Conservation (phyloP, 2,113 vertebrate genomes). For the Tragelaphus scriptus region DNA sequence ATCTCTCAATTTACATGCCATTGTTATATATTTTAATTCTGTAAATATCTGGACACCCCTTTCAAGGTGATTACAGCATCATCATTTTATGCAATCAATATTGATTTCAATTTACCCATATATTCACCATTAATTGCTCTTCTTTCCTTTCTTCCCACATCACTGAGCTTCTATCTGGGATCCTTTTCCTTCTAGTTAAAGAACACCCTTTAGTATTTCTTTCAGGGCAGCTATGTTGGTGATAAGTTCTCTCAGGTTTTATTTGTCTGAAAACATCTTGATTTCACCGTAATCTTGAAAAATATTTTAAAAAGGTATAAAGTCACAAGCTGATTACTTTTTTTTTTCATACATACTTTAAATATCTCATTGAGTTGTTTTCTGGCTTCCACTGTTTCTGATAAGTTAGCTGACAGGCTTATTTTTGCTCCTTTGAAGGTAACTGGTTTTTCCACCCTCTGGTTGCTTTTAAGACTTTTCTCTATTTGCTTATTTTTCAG, state of each 20-base stretch:
- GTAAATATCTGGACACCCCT: not conserved
- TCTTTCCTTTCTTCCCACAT: not conserved
- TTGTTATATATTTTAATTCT: not conserved
- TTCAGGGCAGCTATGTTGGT: not conserved
- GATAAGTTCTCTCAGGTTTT: not conserved
- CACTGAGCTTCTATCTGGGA: not conserved
- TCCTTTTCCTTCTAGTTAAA: not conserved
- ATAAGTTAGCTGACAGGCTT: not conserved
- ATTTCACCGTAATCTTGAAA: conserved; percentile 12
- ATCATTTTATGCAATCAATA: not conserved
- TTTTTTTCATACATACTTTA: not conserved
- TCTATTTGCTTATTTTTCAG: not conserved
- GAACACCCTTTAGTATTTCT: not conserved
- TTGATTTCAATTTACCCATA: not conserved
- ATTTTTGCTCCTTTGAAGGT: not conserved
- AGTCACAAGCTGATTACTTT: not conserved
- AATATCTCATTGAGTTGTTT: not conserved
- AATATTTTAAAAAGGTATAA: not conserved
- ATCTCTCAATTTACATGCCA: not conserved
- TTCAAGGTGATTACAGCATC: not conserved
- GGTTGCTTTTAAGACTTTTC: not conserved
- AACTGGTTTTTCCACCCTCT: not conserved
- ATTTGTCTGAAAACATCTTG: not conserved
- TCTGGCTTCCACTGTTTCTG: not conserved
- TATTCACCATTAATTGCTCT: not conserved